These are phyloP conservation scores for Cyrtodaria siliqua DNA, from an alignment of 2,888 invertebrate genomes.

Conservation along the genomic window DNA sequence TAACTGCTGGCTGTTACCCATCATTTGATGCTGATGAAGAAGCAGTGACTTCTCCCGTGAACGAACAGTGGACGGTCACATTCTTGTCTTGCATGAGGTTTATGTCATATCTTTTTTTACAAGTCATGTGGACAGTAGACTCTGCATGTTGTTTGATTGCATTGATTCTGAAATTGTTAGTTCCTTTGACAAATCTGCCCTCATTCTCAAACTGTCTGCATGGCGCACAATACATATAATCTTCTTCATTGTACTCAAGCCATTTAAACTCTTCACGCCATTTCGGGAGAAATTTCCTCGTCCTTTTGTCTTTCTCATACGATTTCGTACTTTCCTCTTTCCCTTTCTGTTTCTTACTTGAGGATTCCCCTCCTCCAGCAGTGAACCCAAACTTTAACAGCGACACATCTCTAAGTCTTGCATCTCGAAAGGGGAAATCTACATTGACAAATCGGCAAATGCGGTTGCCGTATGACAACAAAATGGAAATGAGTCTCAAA, in stretches of 20 bases:
- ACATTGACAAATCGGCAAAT: no score
- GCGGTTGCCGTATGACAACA: no score
- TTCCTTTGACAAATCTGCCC: background rate
- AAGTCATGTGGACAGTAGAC: background rate
- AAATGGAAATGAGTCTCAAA: no score
- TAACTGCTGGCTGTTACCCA: constrained; percentile 2
- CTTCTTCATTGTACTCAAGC: background rate
- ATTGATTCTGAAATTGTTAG: constrained; percentile 4
- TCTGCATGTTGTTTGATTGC: background rate
- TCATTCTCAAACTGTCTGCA: background rate
- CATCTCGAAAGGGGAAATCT: no score
- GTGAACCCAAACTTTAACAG: constrained; percentile 6
- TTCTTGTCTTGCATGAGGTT: background rate
- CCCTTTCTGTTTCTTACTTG: background rate
- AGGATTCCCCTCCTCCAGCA: background rate
- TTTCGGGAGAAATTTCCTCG: background rate
- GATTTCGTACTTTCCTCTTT: background rate
- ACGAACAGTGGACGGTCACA: no score
- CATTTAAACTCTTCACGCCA: background rate
- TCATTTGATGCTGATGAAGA: background rate
- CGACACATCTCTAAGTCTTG: no score
- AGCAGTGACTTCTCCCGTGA: no score
- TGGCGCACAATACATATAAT: background rate
- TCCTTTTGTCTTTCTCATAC: constrained; percentile 6
- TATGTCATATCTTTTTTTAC: background rate